phyloP scores from a whole-genome alignment of 1,140 invertebrate genomes.

The Pogonomyrmex californicus region DNA sequence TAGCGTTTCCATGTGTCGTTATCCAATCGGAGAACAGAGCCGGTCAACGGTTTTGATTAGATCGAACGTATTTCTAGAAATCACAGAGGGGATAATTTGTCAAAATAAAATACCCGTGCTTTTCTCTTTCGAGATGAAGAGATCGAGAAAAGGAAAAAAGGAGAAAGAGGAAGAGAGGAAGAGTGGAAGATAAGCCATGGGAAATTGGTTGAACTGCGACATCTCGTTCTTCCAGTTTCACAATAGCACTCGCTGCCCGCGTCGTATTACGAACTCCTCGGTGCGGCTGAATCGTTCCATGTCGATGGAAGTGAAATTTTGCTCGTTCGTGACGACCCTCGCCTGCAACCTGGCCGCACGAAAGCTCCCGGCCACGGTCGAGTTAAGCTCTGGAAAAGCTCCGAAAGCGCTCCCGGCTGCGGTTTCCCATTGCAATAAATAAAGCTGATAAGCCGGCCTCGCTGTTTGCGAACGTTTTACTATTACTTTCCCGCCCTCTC shows the following conservation, averaged over 20 bases:
- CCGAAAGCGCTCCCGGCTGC: conserved; percentile 72
- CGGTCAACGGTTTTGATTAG: not conserved
- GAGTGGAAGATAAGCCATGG: conserved; percentile 42
- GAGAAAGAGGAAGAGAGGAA: not conserved
- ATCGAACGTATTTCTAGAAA: not conserved
- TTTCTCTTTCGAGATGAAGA: not conserved
- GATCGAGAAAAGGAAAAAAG: not conserved
- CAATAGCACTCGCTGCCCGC: conserved; percentile 55
- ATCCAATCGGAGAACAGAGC: not conserved
- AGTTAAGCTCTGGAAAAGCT: conserved; percentile 72
- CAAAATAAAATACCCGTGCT: conserved; percentile 18
- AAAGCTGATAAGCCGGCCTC: conserved; percentile 80
- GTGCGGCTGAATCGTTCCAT: conserved; percentile 44
- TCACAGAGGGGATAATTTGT: conserved; percentile 33
- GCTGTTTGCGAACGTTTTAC: conserved; percentile 80
- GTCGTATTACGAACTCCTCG: conserved; percentile 56
- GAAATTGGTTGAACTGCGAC: conserved; percentile 62
- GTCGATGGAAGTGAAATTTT: conserved; percentile 66
- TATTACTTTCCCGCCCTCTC: conserved; percentile 77
- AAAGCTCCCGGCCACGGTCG: conserved; percentile 59
- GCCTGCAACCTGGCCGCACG: conserved; percentile 46
- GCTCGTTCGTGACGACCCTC: conserved; percentile 65
- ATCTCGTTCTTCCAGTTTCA: conserved; percentile 56
- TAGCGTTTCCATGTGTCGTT: not conserved
- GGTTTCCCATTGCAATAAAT: conserved; percentile 80